Evolutionary conservation across 1,140 invertebrate genomes (phyloP), one percentile per base, ranked within the genome.

Genomic region (Orchestia grillus): DNA sequence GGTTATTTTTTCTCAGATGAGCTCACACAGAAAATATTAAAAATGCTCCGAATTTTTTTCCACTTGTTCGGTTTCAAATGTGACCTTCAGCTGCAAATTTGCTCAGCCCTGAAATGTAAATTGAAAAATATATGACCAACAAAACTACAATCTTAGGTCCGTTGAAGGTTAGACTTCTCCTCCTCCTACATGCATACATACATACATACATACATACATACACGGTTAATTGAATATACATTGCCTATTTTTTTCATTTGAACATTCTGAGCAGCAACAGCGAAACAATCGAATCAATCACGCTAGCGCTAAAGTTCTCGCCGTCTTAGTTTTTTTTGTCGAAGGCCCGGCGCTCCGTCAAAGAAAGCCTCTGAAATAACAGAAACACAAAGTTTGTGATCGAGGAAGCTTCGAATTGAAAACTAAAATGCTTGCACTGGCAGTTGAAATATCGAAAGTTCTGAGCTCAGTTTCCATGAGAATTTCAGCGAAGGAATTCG

Each of bases 381-480:
- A 77, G 62, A 77, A 77, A 77, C 62, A 23, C 62, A 77, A 77
- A 77, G 15, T 77, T 77, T 77, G 62, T 77, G 62, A 77, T 77
- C 62, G 62, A 77, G 62, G 62, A 77, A 77, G 62, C 62, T 15
- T 77, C 62, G 11, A 77, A 77, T 77, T 77, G 11, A 28, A 77
- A 77, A 36, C 62, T 19, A 77, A 77, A 77, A 77, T 77, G 28
- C 62, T 77, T 36, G 62, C 62, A 23, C 62, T 77, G 62, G 15
- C 62, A 77, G 62, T 77, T 77, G 62, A 77, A 77, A 77, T 77
- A 77, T 77, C 62, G 62, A 77, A 77, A 77, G 62, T 77, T 77
- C 28, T 28, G 62, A 77, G 62, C 62, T 77, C 62, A 77, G 36
- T 77, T 77, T 77, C 11, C 11, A 77, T 77, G 62, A 77, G 36